These are phyloP conservation scores for Cephus sareptanus DNA, from an alignment of 2,888 invertebrate species.

Conservation along the genomic window DNA sequence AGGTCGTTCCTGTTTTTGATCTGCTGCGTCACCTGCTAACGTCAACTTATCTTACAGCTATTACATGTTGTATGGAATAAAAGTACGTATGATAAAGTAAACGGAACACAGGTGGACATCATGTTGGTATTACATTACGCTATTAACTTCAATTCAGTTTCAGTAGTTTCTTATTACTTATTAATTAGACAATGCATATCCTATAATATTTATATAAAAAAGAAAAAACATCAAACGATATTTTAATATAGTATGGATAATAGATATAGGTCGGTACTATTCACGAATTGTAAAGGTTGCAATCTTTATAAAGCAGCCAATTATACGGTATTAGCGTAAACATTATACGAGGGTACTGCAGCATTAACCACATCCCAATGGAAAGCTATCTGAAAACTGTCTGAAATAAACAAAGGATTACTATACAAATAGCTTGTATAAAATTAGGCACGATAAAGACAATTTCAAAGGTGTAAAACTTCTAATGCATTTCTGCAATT, in stretches of 20 bases:
- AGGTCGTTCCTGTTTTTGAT: slow-evolving; percentile 42
- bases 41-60: slow-evolving; percentile 32
- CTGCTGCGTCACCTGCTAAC: slow-evolving; percentile 51
- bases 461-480: slow-evolving; percentile 58
- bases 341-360: slow-evolving; percentile 59
- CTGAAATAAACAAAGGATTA: slow-evolving; percentile 64
- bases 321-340: slow-evolving; percentile 44
- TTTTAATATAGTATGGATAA: slow-evolving; percentile 30
- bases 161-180: slow-evolving; percentile 43
- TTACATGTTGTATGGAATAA: slow-evolving; percentile 41
- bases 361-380: slow-evolving; percentile 62
- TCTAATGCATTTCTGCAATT: slow-evolving; percentile 35
- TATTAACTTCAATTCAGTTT: slow-evolving; percentile 36
- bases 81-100: slow-evolving; percentile 44
- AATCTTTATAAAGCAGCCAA: slow-evolving; percentile 46
- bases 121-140: slow-evolving; percentile 39
- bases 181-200: slow-evolving; percentile 46
- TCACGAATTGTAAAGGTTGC: slow-evolving; percentile 28
- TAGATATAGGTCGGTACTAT: slow-evolving; percentile 27
- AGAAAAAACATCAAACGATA: slow-evolving; percentile 29
- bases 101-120: slow-evolving; percentile 43
- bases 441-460: not conserved
- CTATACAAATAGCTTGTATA: slow-evolving; percentile 42
- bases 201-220: slow-evolving; percentile 41
- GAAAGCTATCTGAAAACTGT: slow-evolving; percentile 66